Percentiles rank a stretch among this genome's conserved stretches.
Conservation (phyloP, 2,888 invertebrate species). For the Magallana nippona region DNA sequence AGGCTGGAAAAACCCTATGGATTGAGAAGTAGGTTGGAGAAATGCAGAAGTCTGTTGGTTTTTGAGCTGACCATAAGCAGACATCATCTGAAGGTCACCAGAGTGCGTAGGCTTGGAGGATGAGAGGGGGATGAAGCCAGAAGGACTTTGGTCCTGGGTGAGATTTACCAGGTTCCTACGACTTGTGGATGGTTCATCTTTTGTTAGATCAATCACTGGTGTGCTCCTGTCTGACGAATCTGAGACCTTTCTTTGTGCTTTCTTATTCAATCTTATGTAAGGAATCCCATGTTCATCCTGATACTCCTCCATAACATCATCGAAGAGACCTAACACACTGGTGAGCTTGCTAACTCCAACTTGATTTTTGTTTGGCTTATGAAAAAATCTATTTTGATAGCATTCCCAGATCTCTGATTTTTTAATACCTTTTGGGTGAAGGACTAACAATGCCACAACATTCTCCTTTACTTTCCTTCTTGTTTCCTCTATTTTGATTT, state of each 20-base stretch:
- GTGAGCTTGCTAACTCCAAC: conserved; percentile 38
- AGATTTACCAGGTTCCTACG: conserved; percentile 22
- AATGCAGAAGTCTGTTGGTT: background rate
- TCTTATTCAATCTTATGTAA: background rate
- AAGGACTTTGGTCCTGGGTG: conserved; percentile 19
- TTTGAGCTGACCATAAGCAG: background rate
- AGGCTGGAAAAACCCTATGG: too few species aligned
- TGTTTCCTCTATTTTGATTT: background rate
- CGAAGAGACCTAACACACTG: conserved; percentile 33
- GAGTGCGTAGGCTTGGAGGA: background rate
- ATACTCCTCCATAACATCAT: conserved; percentile 35
- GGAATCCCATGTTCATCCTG: conserved; percentile 18
- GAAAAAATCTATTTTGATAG: background rate
- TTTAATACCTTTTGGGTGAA: conserved; percentile 40
- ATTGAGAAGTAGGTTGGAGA: too few species aligned
- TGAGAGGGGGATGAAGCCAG: conserved; percentile 40
- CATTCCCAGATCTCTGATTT: conserved; percentile 40
- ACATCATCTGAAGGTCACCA: background rate
- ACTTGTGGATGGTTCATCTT: background rate
- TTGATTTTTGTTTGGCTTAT: conserved; percentile 11
- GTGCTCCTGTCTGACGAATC: background rate
- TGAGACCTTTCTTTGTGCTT: background rate
- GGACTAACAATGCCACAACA: conserved; percentile 27
- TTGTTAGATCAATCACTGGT: conserved; percentile 33
- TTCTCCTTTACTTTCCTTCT: conserved; percentile 11